Percentiles rank a stretch among this genome's conserved stretches.
Conservation (phyloP, 2,797 vertebrate genomes). For the Serranus cabrilla region DNA sequence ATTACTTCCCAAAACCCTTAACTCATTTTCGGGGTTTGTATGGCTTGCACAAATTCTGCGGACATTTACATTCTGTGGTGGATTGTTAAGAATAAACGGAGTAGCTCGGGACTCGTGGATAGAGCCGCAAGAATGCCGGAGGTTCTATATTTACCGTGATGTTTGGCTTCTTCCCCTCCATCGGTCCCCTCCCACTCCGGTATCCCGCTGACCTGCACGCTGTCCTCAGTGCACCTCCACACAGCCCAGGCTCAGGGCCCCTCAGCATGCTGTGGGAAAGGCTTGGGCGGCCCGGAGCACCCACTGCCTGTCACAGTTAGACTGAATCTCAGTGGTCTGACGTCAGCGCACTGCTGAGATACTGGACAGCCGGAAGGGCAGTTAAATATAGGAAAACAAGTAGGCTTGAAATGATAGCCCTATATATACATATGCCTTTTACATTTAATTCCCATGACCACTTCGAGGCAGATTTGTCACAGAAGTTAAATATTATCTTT, state of each 20-base stretch:
- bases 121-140: constrained; percentile 87
- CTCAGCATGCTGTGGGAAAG: constrained; percentile 64
- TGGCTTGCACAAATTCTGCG: constrained; percentile 86
- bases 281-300: constrained; percentile 52
- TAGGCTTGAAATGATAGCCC: constrained; percentile 49
- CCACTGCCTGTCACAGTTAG: constrained; percentile 45
- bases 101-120: constrained; percentile 84
- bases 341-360: constrained; percentile 46
- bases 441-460: constrained; percentile 43
- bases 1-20: constrained; percentile 88
- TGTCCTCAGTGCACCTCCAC: constrained; percentile 84
- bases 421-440: constrained; percentile 36
- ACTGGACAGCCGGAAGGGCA: constrained; percentile 37
- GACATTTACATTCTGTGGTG: constrained; percentile 90
- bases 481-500: constrained; percentile 45
- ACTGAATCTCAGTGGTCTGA: constrained; percentile 53
- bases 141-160: constrained; percentile 87
- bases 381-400: constrained; percentile 50
- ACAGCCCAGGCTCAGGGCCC: constrained; percentile 51
- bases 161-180: constrained; percentile 76
- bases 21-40: constrained; percentile 88
- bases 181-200: constrained; percentile 81
- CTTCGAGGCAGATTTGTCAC: constrained; percentile 36
- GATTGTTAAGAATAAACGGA: constrained; percentile 88
- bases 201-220: constrained; percentile 83